A percentile compares a stretch with the other conserved stretches of the same genome.
These are phyloP conservation scores for Oceanodroma leucorhoa DNA, from an alignment of 2,797 vertebrate species.

Conservation along the genomic window DNA sequence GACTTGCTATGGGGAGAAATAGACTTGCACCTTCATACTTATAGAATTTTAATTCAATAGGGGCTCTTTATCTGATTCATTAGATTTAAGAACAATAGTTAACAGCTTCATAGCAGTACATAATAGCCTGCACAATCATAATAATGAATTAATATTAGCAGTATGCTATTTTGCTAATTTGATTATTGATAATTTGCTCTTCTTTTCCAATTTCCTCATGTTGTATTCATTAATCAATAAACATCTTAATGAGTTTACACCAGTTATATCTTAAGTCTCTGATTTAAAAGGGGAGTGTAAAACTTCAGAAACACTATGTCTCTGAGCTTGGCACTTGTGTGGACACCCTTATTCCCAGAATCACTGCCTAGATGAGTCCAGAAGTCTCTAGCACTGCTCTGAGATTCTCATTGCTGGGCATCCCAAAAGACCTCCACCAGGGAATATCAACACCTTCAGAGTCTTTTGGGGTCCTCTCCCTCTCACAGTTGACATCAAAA, in stretches of 20 bases:
- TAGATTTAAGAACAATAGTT: background rate
- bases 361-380: background rate
- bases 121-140: background rate
- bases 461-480: background rate
- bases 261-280: background rate
- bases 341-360: background rate
- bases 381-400: background rate
- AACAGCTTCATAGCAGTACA: background rate
- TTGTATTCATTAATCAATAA: background rate
- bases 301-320: background rate
- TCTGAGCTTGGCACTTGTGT: background rate
- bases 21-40: background rate
- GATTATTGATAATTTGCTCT: background rate
- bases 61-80: background rate
- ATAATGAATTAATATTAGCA: background rate
- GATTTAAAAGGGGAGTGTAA: background rate
- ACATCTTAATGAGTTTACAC: background rate
- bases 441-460: background rate
- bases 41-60: background rate
- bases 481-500: background rate
- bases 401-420: background rate
- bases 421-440: background rate
- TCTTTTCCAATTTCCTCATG: background rate
- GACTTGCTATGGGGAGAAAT: background rate
- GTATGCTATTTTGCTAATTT: background rate